Percentiles rank a stretch among this genome's conserved stretches.
phyloP scores from a whole-genome alignment of 2,113 vertebrate species.

The Lamprotornis superbus region DNA sequence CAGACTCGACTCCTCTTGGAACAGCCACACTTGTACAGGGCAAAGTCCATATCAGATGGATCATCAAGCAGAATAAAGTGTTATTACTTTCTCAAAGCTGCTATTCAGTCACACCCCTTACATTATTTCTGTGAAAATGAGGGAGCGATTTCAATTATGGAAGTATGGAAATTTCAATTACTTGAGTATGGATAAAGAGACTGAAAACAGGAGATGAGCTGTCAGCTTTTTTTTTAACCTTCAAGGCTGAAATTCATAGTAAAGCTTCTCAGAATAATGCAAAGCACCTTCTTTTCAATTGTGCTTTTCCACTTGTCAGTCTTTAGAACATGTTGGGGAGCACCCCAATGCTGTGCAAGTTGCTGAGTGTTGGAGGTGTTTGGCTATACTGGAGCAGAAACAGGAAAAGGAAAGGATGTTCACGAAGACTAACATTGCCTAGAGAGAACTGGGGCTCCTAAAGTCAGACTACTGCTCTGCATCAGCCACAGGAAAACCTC shows the following conservation, averaged over 20 bases:
- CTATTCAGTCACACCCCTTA: slow-evolving; percentile 34
- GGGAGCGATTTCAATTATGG: neutral
- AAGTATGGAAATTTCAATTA: neutral
- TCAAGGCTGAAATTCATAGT: neutral
- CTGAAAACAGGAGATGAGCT: neutral
- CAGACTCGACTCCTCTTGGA: slow-evolving; percentile 52
- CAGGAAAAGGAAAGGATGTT: neutral
- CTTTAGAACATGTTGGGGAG: neutral
- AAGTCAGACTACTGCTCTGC: neutral
- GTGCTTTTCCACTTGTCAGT: neutral
- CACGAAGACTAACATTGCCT: neutral
- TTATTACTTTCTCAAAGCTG: slow-evolving; percentile 36
- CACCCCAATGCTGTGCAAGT: neutral
- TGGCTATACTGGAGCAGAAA: neutral
- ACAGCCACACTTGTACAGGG: slow-evolving; percentile 50
- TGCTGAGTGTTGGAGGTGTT: neutral
- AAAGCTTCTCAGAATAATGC: neutral
- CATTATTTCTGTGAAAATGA: slow-evolving; percentile 16
- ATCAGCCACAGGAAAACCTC: neutral
- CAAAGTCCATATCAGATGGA: slow-evolving; percentile 57
- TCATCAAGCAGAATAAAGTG: slow-evolving; percentile 39
- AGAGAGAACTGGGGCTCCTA: neutral
- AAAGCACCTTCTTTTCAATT: neutral
- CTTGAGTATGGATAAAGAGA: neutral
- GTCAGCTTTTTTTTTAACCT: neutral